These are phyloP conservation scores for Mirza zaza DNA, from an alignment of 2,113 vertebrate genomes.

Conservation along the genomic window DNA sequence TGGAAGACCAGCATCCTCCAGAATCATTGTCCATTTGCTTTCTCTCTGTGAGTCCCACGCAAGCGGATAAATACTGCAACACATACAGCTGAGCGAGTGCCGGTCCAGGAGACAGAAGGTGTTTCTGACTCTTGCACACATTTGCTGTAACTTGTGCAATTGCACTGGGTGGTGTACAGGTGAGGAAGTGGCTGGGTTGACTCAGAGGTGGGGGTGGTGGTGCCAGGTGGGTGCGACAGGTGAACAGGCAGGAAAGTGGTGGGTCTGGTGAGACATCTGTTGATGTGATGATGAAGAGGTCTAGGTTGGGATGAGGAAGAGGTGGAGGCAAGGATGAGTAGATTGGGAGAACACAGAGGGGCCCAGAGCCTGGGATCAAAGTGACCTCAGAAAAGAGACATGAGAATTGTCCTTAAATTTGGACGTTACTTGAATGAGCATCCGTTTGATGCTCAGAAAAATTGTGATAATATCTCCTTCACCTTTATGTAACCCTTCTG, in stretches of 20 bases:
- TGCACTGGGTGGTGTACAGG: not conserved
- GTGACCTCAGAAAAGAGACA: not conserved
- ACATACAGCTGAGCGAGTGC: not conserved
- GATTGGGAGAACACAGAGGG: not conserved
- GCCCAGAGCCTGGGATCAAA: not conserved
- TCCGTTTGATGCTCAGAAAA: not conserved
- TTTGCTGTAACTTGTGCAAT: not conserved
- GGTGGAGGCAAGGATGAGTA: rapidly evolving
- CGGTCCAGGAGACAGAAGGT: not conserved
- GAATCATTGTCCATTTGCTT: not conserved
- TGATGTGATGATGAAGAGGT: not conserved
- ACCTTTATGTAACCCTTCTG: not conserved
- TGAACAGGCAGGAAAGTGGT: not conserved
- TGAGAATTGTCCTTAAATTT: not conserved
- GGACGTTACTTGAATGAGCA: not conserved
- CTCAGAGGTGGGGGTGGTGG: not conserved
- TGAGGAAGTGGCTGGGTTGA: not conserved
- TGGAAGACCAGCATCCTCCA: not conserved
- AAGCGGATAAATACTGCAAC: not conserved
- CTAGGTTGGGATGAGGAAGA: not conserved
- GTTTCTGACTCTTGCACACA: not conserved
- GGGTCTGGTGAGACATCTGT: too few species aligned
- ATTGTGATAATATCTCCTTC: not conserved
- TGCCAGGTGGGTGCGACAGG: not conserved
- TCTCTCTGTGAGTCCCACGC: not conserved